Base-by-base conservation (phyloP, 1,140 invertebrate genomes). In the Procambarus virginalis region DNA sequence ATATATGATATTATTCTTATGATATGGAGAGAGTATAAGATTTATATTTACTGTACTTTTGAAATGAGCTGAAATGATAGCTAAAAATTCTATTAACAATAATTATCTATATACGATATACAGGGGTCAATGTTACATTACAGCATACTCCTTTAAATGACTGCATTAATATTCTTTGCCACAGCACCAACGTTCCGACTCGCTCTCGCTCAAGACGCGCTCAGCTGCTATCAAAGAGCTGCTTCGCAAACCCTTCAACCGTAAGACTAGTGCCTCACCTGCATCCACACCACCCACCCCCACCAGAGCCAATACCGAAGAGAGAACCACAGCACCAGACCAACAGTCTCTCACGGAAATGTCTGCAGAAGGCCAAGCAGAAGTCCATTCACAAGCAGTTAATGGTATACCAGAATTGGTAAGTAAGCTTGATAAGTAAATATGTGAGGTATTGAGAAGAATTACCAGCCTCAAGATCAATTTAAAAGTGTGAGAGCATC, bases 151-250 rank as follows among this genome's bases (percentile, higher is more conserved):
- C 49, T 64, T 70, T 22, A 68, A 48, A 22, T 58, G 22, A 77
- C n/a, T 55, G 68, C n/a, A 70, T 9, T 45, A 64, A 6, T 48
- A 34, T 8, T 58, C 49, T 75, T 20, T 46, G 17, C 48, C 73
- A 80, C 88, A 84, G 89, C 80, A 91, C 64, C 76, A 88, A 60
- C 85, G 89, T 22, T 86, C 84, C 3, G 91, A 92, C 85, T 84
- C 79, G 9, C 89, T 92, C 46, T 86, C 91, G 2, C 77, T 92
- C 82, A 89, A 91, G 58, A 91, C 91, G 22, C 70, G 82, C 49
- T 92, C 91, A 8, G 86, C 91, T 2, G 91, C 91, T n/a, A 81
- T 92, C 77, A 92, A 92, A 58, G 91, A 92, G 55, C 77, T 92
- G 17, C 79, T 92, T 5, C 82, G 90, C 5, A 92, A 92, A 58